These are phyloP conservation scores for Julus scandinavius DNA, from an alignment of 2,888 invertebrate genomes.

Conservation along the genomic window DNA sequence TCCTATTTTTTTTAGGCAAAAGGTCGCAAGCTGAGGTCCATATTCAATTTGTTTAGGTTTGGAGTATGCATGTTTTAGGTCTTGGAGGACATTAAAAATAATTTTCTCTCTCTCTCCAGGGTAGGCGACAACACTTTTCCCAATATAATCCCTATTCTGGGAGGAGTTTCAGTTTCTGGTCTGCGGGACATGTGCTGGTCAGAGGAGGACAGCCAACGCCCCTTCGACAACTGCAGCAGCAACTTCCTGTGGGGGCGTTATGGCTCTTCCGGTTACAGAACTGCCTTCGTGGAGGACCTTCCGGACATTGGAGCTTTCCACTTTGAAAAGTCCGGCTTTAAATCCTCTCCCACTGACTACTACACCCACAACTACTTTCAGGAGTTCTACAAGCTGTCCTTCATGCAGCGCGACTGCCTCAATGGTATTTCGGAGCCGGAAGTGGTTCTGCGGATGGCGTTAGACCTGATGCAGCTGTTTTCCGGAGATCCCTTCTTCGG, in stretches of 20 bases:
- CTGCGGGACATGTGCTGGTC: not conserved
- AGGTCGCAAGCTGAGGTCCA: no score
- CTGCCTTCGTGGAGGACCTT: slow-evolving; percentile 84
- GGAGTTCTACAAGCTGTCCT: not conserved
- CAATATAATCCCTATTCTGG: not conserved
- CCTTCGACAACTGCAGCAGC: slow-evolving; percentile 59
- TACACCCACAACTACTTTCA: slow-evolving; percentile 77
- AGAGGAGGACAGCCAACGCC: slow-evolving; percentile 48
- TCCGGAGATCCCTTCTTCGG: not conserved
- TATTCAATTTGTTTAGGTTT: no score
- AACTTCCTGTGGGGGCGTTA: slow-evolving; percentile 60
- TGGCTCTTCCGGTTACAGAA: slow-evolving; percentile 65
- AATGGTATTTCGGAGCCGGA: slow-evolving; percentile 32
- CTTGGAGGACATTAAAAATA: no score
- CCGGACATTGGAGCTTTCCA: slow-evolving; percentile 79
- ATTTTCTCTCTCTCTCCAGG: no score
- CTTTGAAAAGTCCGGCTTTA: slow-evolving; percentile 78
- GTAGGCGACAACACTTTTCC: slow-evolving; percentile 53
- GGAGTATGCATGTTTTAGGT: no score
- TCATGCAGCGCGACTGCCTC: not conserved
- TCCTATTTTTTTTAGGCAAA: no score
- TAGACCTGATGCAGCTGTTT: not conserved
- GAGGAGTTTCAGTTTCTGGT: slow-evolving; percentile 58
- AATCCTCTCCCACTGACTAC: slow-evolving; percentile 80
- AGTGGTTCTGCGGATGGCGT: not conserved